Conservation (phyloP, 2,797 vertebrate genomes). For the Notolepis coatsorum region DNA sequence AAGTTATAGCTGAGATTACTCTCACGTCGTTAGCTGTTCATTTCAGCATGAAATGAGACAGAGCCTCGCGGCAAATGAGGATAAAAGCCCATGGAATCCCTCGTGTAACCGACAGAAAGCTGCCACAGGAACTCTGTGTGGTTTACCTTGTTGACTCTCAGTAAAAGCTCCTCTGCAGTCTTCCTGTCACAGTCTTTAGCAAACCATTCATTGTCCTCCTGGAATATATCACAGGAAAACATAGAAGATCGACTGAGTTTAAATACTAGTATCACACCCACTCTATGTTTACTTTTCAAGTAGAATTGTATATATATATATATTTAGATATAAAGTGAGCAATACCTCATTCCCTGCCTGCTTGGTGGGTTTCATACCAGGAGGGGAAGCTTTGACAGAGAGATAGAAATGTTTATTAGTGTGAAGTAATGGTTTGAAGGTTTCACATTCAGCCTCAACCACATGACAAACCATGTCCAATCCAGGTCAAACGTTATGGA, state of each 20-base stretch:
- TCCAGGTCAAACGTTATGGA: constrained; percentile 17
- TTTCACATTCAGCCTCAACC: neutral
- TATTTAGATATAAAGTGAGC: neutral
- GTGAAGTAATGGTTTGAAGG: neutral
- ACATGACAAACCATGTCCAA: neutral
- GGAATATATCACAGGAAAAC: no score
- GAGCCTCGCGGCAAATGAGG: neutral
- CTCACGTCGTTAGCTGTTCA: neutral
- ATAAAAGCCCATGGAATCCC: neutral
- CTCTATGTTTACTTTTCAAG: neutral
- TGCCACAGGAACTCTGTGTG: neutral
- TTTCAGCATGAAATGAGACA: constrained; percentile 5
- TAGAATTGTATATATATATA: no score
- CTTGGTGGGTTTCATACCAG: constrained; percentile 41
- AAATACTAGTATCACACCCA: neutral
- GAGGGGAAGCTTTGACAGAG: constrained; percentile 40
- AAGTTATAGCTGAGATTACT: neutral
- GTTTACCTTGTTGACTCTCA: constrained; percentile 76
- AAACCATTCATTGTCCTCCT: constrained; percentile 81
- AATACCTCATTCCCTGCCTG: constrained; percentile 63
- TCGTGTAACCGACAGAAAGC: neutral
- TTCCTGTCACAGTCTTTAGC: constrained; percentile 78
- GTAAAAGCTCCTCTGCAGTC: constrained; percentile 73
- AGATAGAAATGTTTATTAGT: constrained; percentile 18
- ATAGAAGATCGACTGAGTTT: neutral